Evolutionary conservation across 1,140 invertebrate species (phyloP), one percentile per base, ranked within the genome.

Genomic region (Dendroctonus ponderosae): DNA sequence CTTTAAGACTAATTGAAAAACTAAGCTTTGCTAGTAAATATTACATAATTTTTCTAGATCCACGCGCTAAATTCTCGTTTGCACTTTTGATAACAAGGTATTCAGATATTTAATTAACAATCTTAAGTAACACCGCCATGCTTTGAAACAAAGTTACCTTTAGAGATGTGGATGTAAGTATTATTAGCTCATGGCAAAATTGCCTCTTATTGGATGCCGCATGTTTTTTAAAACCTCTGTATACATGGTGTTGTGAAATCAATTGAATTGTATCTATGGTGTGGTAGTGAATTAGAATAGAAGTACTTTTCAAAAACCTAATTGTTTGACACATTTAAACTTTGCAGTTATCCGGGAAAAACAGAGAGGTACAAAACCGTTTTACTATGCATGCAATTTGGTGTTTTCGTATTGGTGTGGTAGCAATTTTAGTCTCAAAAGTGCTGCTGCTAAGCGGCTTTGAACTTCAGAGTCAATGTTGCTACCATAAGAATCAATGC

Each of bases 311-410:
- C 43, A 15, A 12, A 61, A n/a, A 42, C 49, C 62, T 64, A 64
- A 64, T 57, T 8, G 56, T 49, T 56, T 64, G 12, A 62, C 26
- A 56, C 6, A 56, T 64, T 39, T 56, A 46, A 58, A 66, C 58
- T 50, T 66, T 66, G 9, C 54, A 66, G 63, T 66, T 58, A 14
- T 41, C 54, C 63, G 53, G 54, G 54, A 51, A 66, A 57, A 58
- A 58, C 26, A 51, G 5, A 58, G 54, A 66, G 63, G 63, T 66
- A 66, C 40, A 49, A 61, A 41, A 51, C 9, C 5, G 42, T 49
- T n/a, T 41, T 43, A 42, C 37, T 59, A 58, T 48, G 44, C 38
- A n/a, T 43, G 26, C 5, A 66, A 49, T 44, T 60, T 52, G 14
- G 9, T 40, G 8, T 46, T 9, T 46, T 46, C 8, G 2, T 46